Evolutionary conservation across 2,797 vertebrate species (phyloP).

Genomic region (Enteromius treurensis): DNA sequence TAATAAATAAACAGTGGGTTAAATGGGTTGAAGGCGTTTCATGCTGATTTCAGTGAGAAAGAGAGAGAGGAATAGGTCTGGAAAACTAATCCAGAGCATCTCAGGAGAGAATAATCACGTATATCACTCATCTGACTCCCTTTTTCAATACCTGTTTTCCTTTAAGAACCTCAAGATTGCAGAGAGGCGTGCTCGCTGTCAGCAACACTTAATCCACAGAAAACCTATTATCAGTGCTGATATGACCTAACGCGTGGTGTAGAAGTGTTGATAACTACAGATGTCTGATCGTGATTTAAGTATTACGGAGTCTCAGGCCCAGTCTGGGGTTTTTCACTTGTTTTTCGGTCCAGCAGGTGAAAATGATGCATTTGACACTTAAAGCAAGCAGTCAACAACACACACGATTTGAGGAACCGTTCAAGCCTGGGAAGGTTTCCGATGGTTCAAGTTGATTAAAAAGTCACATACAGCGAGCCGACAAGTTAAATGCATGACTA

Average conservation of each 20-base stretch:
- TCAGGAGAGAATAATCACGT: slow-evolving; percentile 76
- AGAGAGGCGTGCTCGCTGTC: slow-evolving; percentile 19
- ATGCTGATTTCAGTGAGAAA: neutral
- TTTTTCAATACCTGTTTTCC: slow-evolving; percentile 69
- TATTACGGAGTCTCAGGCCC: neutral
- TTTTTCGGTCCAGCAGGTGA: neutral
- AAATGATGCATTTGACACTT: neutral
- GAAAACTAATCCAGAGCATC: slow-evolving; percentile 74
- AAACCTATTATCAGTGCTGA: neutral
- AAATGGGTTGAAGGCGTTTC: neutral
- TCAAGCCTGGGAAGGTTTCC: neutral
- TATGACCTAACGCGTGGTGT: neutral
- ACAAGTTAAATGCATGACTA: slow-evolving; percentile 24
- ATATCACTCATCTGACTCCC: slow-evolving; percentile 61
- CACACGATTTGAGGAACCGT: neutral
- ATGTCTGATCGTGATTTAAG: neutral
- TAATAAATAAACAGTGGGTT: neutral
- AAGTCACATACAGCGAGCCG: slow-evolving; percentile 5
- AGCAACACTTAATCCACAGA: neutral
- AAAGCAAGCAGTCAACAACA: neutral
- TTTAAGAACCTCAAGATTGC: slow-evolving; percentile 80
- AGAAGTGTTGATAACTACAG: neutral
- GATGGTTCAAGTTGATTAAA: neutral
- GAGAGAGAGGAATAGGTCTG: slow-evolving; percentile 59
- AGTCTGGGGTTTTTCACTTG: neutral